Base-by-base conservation (phyloP, 2,888 invertebrate genomes). In the Himalopsyche anomala region DNA sequence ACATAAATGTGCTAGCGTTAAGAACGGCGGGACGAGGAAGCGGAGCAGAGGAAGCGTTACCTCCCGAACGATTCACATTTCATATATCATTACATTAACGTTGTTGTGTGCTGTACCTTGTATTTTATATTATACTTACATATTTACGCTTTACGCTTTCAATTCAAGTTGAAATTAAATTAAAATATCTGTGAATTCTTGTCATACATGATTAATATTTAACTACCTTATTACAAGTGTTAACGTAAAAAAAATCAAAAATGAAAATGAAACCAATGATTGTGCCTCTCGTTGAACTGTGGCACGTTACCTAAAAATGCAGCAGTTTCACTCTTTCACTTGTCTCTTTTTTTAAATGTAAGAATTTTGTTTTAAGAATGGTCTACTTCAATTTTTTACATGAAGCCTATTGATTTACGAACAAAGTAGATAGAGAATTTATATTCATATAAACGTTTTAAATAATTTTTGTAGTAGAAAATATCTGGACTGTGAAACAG, bases 61-160 rank as follows among this genome's bases (percentile, higher is more conserved):
- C 84, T 84, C 87, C 81, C 80, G 45, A 84, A 85, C 81, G n/a
- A 55, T 42, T 85, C 82, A 81, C 85, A 82, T 82, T 85, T 87
- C 87, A 87, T 83, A 85, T 87, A 80, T 83, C 85, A 88, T 87
- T 69, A 42, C 80, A 85, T 88, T 82, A 87, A 88, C 88, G 87
- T 88, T 87, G 87, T 87, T 88, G 88, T 88, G 88, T 88, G 87
- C 87, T 88, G 88, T 88, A 88, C 88, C 88, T 88, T 87, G 87
- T 87, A 87, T 87, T 87, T 87, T 87, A 87, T 87, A 85, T 87
- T 88, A 88, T 87, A 87, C 86, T 86, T 88, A 88, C 86, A 87
- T 87, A 87, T 84, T 87, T 88, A 87, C 86, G 88, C 88, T 88
- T 88, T 88, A 89, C 88, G 89, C 89, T 89, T 89, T 89, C 87